Evolutionary conservation across 2,888 invertebrate species (phyloP).

Genomic region (Thumatha senex): DNA sequence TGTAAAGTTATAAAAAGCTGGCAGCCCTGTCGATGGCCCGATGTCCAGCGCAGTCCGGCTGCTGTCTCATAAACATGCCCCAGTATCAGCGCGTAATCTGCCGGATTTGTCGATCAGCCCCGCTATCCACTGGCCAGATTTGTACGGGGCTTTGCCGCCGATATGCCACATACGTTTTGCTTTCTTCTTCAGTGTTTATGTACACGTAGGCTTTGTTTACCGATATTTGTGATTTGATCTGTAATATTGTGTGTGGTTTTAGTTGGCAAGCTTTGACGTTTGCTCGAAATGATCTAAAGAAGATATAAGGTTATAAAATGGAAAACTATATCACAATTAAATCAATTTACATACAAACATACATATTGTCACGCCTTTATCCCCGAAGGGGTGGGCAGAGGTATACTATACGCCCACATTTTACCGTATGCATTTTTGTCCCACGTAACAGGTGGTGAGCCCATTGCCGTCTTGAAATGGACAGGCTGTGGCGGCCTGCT

Average conservation of each 20-base stretch:
- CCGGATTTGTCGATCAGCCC: conserved; percentile 83
- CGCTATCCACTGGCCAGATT: conserved; percentile 79
- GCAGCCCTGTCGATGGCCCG: conserved; percentile 56
- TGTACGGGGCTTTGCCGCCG: conserved; percentile 77
- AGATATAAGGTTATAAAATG: conserved; percentile 1
- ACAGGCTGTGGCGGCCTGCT: no score
- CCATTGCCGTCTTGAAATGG: no score
- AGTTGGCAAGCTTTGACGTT: no score
- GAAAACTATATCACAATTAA: no score
- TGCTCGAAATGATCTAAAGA: neutral
- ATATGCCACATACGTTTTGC: conserved; percentile 78
- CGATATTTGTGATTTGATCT: conserved; percentile 31
- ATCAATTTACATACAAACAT: no score
- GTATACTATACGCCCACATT: no score
- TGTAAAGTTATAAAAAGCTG: conserved; percentile 1
- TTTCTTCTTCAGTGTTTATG: conserved; percentile 77
- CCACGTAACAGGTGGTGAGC: no score
- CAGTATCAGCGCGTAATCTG: conserved; percentile 83
- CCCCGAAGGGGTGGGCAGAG: no score
- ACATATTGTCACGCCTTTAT: no score
- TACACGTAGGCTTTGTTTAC: conserved; percentile 66
- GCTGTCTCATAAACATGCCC: conserved; percentile 80
- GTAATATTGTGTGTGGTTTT: conserved; percentile 26
- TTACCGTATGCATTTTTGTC: no score
- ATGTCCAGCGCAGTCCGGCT: conserved; percentile 57